Percentiles rank a stretch among this genome's conserved stretches.
Conservation (phyloP, 1,140 invertebrate genomes). For the Amyelois transitella region DNA sequence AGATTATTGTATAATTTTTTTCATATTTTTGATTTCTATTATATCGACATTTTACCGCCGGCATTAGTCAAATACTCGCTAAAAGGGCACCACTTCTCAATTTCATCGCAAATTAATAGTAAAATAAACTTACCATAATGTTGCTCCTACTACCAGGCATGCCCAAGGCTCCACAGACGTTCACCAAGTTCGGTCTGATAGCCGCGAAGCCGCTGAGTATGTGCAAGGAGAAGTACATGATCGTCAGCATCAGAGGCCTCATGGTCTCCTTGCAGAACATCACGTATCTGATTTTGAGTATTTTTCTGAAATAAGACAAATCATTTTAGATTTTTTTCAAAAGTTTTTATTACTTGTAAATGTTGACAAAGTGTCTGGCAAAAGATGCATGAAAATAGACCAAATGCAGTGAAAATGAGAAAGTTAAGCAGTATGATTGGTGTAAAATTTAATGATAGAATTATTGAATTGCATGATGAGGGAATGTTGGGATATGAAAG, state of each 20-base stretch:
- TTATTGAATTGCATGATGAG: too few relatives aligned
- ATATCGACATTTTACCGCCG: too few relatives aligned
- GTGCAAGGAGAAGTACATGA: conserved; percentile 72
- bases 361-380: too few relatives aligned
- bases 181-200: conserved; percentile 77
- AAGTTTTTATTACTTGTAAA: neutral
- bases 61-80: too few relatives aligned
- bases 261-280: conserved; percentile 70
- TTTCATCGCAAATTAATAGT: neutral
- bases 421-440: too few relatives aligned
- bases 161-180: conserved; percentile 66
- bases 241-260: conserved; percentile 64
- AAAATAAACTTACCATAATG: conserved; percentile 50
- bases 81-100: neutral
- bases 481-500: too few relatives aligned
- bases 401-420: too few relatives aligned
- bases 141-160: conserved; percentile 65
- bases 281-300: conserved; percentile 53
- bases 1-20: too few relatives aligned
- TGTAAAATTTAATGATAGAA: too few relatives aligned
- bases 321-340: neutral
- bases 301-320: conserved; percentile 18
- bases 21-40: too few relatives aligned
- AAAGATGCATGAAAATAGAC: too few relatives aligned
- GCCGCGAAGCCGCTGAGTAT: conserved; percentile 72